Evolutionary conservation across 2,113 vertebrate genomes (phyloP).

Genomic region (Brevimyrus niger): DNA sequence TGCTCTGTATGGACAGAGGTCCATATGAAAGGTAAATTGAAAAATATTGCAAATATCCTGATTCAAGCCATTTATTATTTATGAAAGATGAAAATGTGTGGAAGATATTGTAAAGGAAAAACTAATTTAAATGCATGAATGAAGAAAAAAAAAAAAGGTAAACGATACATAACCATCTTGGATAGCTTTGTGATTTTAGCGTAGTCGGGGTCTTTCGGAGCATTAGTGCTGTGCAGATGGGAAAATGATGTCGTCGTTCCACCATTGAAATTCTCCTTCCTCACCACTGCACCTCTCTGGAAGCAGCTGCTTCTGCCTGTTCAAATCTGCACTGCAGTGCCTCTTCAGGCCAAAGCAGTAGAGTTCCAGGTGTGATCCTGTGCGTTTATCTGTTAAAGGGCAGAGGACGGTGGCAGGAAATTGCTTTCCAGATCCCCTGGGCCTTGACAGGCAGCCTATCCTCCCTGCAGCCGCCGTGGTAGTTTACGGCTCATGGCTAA

Average conservation of each 20-base stretch:
- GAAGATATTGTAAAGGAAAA: not conserved
- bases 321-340: conserved; percentile 60
- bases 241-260: not conserved
- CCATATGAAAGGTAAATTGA: not conserved
- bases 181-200: not conserved
- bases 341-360: conserved; percentile 36
- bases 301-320: conserved; percentile 48
- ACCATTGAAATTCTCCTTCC: not conserved
- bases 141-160: not conserved
- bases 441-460: not conserved
- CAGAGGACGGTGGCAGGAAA: not conserved
- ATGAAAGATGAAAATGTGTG: not conserved
- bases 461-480: not conserved
- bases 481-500: not conserved
- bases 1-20: not conserved
- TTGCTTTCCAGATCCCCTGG: not conserved
- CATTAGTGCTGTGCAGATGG: not conserved
- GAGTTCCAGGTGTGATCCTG: conserved; percentile 34
- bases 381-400: not conserved
- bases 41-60: not conserved
- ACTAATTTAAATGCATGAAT: not conserved
- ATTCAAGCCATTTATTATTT: not conserved
- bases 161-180: not conserved
- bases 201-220: not conserved
- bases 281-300: conserved; percentile 38